These are phyloP conservation scores for Molothrus aeneus DNA, from an alignment of 2,797 vertebrate genomes.

Conservation along the genomic window DNA sequence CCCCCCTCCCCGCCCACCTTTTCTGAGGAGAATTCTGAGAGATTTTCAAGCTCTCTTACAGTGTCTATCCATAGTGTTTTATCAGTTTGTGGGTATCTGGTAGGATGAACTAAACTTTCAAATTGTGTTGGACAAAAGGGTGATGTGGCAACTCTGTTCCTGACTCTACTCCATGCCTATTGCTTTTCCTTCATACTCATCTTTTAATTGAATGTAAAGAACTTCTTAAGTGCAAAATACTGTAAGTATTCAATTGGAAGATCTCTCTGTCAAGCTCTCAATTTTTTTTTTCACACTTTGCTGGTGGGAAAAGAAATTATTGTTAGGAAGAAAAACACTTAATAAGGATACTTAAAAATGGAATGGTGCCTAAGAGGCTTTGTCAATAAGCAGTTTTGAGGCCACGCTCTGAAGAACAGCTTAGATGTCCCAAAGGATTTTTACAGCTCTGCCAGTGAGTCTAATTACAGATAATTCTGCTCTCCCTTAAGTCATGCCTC, in stretches of 20 bases:
- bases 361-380: slow-evolving; percentile 55
- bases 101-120: background rate
- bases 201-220: background rate
- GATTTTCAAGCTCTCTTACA: background rate
- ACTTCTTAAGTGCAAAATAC: background rate
- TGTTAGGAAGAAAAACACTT: slow-evolving; percentile 10
- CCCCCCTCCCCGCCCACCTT: background rate
- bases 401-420: slow-evolving; percentile 31
- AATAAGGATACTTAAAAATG: slow-evolving; percentile 40
- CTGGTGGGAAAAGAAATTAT: background rate
- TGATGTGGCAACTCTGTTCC: background rate
- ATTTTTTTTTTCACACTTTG: background rate
- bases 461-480: slow-evolving; percentile 57
- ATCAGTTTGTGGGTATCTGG: background rate
- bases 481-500: slow-evolving; percentile 8
- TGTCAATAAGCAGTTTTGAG: slow-evolving; percentile 54
- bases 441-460: slow-evolving; percentile 38
- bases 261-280: background rate
- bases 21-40: background rate
- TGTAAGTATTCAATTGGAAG: background rate
- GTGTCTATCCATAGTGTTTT: background rate
- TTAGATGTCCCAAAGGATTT: slow-evolving; percentile 47
- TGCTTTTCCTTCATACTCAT: background rate
- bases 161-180: background rate
- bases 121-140: background rate